Base-by-base conservation (phyloP, 2,113 vertebrate species). In the Nettapus auritus region DNA sequence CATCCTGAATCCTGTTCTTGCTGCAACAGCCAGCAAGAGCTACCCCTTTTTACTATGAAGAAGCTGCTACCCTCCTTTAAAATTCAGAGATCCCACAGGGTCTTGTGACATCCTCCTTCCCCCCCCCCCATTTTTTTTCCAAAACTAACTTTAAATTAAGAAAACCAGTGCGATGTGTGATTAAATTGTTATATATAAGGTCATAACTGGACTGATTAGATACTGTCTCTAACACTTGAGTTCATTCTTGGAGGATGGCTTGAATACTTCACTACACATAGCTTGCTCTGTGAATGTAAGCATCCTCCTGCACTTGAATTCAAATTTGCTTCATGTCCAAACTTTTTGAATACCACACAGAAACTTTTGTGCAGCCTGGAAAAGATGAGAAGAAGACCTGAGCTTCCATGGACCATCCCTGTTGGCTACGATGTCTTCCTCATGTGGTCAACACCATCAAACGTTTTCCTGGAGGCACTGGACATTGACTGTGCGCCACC, bases 71-170 rank as follows among this genome's bases (percentile, higher is more conserved):
- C 2, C 28, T 7, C 69, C 22, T 80, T 63, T 63, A 26, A 84
- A 88, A 50, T 29, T 53, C 5, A 52, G 62, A 67, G 17, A 50
- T 40, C 11, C 26, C 8, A 21, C 8, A 14, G 7, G 1, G 3
- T 48, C 20, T 48, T 48, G 46, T 48, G 46, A 48, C 20, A 13
- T 40, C 42, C 11, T 7, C 46, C 46, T 5, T 9, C 46, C 10
- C 14, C 46, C 10, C 20, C 46, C 10, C 14, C 33, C 38, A 7
- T 1, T 2, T 2, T 4, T 19, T 34, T 42, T 20, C 0, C 7
- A 19, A 22, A 89, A 12, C 5, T 13, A 2, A 28, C 50, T 68
- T 36, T 28, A 55, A 28, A 1, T 55, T 87, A 62, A 22, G 77
- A 55, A 89, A 73, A 14, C 2, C 7, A 28, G 19, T 74, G 12